These are phyloP conservation scores for Cephus runcator DNA, from an alignment of 2,888 invertebrate species.

Conservation along the genomic window DNA sequence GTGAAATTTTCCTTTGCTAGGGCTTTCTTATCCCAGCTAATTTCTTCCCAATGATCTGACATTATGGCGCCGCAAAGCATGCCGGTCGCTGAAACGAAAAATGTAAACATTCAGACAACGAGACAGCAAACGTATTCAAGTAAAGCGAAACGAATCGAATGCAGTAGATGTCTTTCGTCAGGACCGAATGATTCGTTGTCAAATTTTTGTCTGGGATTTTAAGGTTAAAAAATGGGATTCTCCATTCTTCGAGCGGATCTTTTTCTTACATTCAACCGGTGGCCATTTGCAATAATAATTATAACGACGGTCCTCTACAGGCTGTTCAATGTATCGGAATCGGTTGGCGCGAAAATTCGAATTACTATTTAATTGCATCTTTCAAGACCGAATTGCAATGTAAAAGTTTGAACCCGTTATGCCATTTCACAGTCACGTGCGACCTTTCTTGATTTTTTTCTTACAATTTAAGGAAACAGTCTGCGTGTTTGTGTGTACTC, in stretches of 20 bases:
- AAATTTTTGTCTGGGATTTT: too few species aligned
- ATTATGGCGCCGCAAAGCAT: constrained; percentile 88
- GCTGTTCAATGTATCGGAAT: background rate
- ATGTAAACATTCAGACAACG: background rate
- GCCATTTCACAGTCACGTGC: too few species aligned
- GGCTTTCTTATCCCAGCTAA: constrained; percentile 78
- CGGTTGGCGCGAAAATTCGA: background rate
- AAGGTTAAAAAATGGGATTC: too few species aligned
- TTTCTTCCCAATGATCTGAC: constrained; percentile 92
- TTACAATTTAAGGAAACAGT: background rate
- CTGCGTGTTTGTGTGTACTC: background rate
- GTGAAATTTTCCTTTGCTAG: constrained; percentile 73
- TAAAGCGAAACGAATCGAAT: too few species aligned
- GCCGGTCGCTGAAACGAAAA: constrained; percentile 68
- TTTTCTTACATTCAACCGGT: background rate
- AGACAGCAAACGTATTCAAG: too few species aligned
- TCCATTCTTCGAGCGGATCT: too few species aligned
- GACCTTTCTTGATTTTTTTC: background rate
- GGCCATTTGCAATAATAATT: background rate
- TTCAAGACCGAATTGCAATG: background rate
- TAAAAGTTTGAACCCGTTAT: background rate
- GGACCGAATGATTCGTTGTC: too few species aligned
- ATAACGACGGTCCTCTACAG: background rate
- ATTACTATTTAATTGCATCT: background rate
- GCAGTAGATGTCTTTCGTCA: too few species aligned